Conservation (phyloP, 2,888 invertebrate genomes). For the Orthosia incerta region DNA sequence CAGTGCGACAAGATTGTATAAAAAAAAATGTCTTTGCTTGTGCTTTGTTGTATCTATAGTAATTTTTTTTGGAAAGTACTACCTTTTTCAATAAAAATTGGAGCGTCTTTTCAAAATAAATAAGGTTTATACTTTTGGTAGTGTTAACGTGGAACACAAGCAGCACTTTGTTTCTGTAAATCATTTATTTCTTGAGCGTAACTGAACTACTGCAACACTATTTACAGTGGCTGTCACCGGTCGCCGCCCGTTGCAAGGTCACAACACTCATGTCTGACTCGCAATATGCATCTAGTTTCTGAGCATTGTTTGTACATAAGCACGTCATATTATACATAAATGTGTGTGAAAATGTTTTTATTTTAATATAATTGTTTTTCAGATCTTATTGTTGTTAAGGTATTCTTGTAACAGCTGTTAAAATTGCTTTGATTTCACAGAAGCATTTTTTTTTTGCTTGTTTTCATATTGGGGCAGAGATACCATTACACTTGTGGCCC, state of each 20-base stretch:
- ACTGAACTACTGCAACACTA: constrained; percentile 14
- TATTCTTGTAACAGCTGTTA: constrained; percentile 22
- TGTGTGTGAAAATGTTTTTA: constrained; percentile 31
- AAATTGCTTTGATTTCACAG: neutral
- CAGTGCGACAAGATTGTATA: too few relatives aligned
- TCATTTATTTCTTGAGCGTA: neutral
- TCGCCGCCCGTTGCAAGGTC: constrained; percentile 63
- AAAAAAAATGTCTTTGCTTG: too few relatives aligned
- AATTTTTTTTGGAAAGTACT: too few relatives aligned
- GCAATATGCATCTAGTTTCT: constrained; percentile 60
- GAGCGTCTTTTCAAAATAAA: too few relatives aligned
- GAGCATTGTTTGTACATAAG: constrained; percentile 54
- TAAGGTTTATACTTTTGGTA: too few relatives aligned
- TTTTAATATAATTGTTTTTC: constrained; percentile 13
- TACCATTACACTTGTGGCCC: neutral
- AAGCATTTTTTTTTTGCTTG: neutral
- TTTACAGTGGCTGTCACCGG: constrained; percentile 36
- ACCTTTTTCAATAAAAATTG: too few relatives aligned
- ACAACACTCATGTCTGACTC: constrained; percentile 55
- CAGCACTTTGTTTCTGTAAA: neutral
- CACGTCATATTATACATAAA: neutral
- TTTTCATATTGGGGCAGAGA: neutral
- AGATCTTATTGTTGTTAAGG: neutral
- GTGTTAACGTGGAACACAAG: too few relatives aligned
- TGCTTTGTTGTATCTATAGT: too few relatives aligned